A percentile compares a stretch with the other conserved stretches of the same genome.
phyloP scores from a whole-genome alignment of 2,888 invertebrate genomes.

The Stegana nigrithorax region DNA sequence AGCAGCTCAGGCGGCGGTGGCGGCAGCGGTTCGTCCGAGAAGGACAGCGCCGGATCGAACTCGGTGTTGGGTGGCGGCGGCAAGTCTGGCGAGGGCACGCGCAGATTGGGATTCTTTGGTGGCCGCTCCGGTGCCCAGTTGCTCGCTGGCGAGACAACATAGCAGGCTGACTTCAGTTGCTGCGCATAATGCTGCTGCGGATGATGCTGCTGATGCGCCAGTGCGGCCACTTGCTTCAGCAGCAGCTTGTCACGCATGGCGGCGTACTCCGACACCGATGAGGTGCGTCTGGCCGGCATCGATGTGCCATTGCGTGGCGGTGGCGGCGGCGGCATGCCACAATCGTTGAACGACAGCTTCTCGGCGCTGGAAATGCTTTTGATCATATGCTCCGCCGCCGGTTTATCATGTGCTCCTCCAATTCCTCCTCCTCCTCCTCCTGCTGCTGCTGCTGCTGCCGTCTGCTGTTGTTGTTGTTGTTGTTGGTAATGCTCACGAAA shows the following conservation, averaged over 20 bases:
- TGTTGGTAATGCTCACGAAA: conserved; percentile 63
- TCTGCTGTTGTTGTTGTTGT: conserved; percentile 29
- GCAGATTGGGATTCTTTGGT: conserved; percentile 79
- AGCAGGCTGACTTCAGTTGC: too few relatives aligned
- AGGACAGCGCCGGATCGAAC: conserved; percentile 55
- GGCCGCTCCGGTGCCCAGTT: conserved; percentile 82
- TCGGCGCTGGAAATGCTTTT: conserved; percentile 65
- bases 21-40: conserved; percentile 67
- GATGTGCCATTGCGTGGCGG: conserved; percentile 47
- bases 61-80: conserved; percentile 67
- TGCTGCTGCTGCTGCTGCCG: neutral
- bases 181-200: conserved; percentile 55
- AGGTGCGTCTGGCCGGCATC: conserved; percentile 70
- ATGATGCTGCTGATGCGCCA: conserved; percentile 64
- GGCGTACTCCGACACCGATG: conserved; percentile 78
- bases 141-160: conserved; percentile 62
- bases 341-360: conserved; percentile 67
- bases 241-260: conserved; percentile 65
- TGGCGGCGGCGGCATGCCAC: conserved; percentile 69
- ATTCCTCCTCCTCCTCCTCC: too few relatives aligned
- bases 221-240: conserved; percentile 61
- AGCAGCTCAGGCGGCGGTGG: conserved; percentile 69
- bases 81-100: conserved; percentile 69
- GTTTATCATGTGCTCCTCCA: too few relatives aligned
- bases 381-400: conserved; percentile 30